Conservation (phyloP, 1,140 invertebrate genomes). For the Anadara kagoshimensis region DNA sequence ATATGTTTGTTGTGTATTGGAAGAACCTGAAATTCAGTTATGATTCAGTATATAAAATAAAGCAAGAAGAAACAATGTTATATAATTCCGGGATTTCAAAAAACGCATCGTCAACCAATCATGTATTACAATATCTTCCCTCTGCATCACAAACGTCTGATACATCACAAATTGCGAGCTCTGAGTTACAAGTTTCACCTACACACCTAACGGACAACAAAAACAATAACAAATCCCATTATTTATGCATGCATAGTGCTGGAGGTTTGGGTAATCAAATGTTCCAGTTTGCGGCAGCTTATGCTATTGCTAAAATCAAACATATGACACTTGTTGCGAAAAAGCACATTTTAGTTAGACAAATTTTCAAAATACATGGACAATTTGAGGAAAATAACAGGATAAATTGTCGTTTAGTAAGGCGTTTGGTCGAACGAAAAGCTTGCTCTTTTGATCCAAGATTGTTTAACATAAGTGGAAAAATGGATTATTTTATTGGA, state of each 20-base stretch:
- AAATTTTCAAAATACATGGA: slow-evolving; percentile 12
- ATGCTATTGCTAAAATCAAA: slow-evolving; percentile 35
- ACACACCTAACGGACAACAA: too few species aligned
- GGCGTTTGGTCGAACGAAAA: not conserved
- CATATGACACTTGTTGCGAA: slow-evolving; percentile 12
- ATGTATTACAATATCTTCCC: too few species aligned
- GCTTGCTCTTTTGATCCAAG: slow-evolving; percentile 31
- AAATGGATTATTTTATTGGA: slow-evolving; percentile 19
- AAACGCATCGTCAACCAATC: too few species aligned
- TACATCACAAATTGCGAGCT: too few species aligned
- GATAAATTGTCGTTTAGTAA: not conserved
- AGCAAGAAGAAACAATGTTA: too few species aligned
- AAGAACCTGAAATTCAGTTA: too few species aligned
- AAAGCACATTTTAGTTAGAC: slow-evolving; percentile 3
- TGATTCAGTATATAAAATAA: too few species aligned
- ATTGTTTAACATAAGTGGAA: slow-evolving; percentile 13
- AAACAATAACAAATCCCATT: too few species aligned
- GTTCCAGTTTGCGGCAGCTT: slow-evolving; percentile 45
- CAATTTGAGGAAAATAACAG: slow-evolving; percentile 4
- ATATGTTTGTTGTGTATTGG: too few species aligned
- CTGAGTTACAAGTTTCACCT: too few species aligned
- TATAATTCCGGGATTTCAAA: too few species aligned
- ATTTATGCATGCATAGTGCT: not conserved
- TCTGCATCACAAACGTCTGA: too few species aligned
- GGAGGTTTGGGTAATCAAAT: slow-evolving; percentile 46